Percentiles rank a stretch among this genome's conserved stretches.
Conservation (phyloP, 2,113 vertebrate genomes). For the Thunnus thynnus region DNA sequence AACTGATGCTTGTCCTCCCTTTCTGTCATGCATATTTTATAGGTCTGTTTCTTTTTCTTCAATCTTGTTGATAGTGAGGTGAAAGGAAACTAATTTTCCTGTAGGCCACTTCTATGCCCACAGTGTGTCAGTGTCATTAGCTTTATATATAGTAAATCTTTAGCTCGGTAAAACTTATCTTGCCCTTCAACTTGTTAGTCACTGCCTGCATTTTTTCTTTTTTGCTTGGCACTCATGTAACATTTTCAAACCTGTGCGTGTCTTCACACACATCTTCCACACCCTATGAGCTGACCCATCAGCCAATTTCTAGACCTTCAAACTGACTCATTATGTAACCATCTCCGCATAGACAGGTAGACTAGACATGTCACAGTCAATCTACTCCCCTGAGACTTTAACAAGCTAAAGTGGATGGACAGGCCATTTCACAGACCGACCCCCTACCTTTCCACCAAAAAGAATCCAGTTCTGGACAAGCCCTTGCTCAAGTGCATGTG, state of each 20-base stretch:
- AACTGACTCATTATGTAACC: conserved; percentile 72
- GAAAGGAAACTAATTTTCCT: not conserved
- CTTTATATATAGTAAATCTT: not conserved
- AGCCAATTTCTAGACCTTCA: conserved; percentile 55
- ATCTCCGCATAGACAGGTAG: conserved; percentile 56
- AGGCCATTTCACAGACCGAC: conserved; percentile 59
- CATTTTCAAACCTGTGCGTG: conserved; percentile 30
- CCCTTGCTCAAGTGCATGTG: not conserved
- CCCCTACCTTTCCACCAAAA: conserved; percentile 36
- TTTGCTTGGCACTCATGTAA: conserved; percentile 23
- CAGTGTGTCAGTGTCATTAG: not conserved
- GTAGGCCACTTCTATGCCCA: not conserved
- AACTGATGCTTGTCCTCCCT: no score
- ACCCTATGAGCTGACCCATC: conserved; percentile 50
- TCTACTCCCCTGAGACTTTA: conserved; percentile 67
- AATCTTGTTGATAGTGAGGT: not conserved
- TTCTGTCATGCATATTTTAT: no score
- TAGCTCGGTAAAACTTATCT: conserved; percentile 10
- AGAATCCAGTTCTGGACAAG: conserved; percentile 49
- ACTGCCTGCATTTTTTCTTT: conserved; percentile 7
- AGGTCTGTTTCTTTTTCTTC: not conserved
- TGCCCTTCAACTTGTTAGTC: conserved; percentile 23
- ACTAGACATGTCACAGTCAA: conserved; percentile 73
- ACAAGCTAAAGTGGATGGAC: conserved; percentile 73
- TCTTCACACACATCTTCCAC: conserved; percentile 3